Evolutionary conservation across 53 echinoderm and acorn worm species (phyloP).

Genomic region (Paracentrotus lividus): DNA sequence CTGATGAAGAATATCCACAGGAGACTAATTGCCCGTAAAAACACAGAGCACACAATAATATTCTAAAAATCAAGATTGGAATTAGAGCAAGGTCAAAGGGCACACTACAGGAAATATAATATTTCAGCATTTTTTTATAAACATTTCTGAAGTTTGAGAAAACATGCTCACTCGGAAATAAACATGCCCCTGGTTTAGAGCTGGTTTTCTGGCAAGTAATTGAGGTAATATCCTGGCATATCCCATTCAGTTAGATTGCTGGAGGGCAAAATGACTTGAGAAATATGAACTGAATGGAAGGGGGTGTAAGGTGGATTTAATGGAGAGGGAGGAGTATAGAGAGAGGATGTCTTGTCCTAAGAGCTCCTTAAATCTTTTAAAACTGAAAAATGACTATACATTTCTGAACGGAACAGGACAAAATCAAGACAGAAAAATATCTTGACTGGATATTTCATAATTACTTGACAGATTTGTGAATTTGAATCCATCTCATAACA

Average conservation of each 20-base stretch:
- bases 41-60: slow-evolving; percentile 22
- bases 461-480: neutral
- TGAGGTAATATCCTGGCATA: slow-evolving; percentile 71
- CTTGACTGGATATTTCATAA: neutral
- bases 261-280: slow-evolving; percentile 67
- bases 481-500: no score
- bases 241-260: slow-evolving; percentile 58
- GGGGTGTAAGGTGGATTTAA: neutral
- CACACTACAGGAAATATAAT: slow-evolving; percentile 59
- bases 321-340: neutral
- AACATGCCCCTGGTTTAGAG: slow-evolving; percentile 59
- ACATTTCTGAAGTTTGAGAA: slow-evolving; percentile 29
- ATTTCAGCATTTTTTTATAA: slow-evolving; percentile 21
- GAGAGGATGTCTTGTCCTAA: slow-evolving; percentile 3
- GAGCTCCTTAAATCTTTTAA: neutral
- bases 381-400: slow-evolving; percentile 17
- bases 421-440: neutral
- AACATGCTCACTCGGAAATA: slow-evolving; percentile 60
- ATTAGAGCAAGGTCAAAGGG: slow-evolving; percentile 65
- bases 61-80: slow-evolving; percentile 5
- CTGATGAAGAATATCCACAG: slow-evolving; percentile 48
- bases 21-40: slow-evolving; percentile 41
- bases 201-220: slow-evolving; percentile 68
- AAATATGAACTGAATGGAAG: slow-evolving; percentile 51
- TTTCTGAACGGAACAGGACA: neutral